Conservation (phyloP, 2,113 vertebrate species). For the Phoenicopterus ruber region DNA sequence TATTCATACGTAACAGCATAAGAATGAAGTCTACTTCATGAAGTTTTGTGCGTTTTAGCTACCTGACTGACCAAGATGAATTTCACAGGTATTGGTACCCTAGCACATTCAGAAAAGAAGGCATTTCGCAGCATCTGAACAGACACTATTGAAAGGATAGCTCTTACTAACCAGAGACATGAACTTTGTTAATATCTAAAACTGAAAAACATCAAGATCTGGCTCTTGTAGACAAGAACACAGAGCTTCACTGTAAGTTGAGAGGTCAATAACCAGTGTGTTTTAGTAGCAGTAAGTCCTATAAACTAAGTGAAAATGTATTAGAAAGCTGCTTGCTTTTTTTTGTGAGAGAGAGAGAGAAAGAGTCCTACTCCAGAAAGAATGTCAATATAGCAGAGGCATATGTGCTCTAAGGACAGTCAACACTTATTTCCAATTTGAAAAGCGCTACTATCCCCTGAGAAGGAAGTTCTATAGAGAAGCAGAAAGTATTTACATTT, state of each 20-base stretch:
- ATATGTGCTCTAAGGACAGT: neutral
- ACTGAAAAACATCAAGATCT: neutral
- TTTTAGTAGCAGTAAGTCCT: neutral
- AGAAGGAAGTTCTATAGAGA: neutral
- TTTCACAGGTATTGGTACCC: neutral
- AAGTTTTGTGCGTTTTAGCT: neutral
- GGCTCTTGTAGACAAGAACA: neutral
- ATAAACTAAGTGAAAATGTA: neutral
- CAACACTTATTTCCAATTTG: neutral
- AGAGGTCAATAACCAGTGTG: neutral
- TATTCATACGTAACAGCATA: neutral
- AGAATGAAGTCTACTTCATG: neutral
- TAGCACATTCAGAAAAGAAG: neutral
- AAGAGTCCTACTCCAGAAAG: neutral
- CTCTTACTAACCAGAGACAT: neutral
- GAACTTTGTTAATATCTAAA: neutral
- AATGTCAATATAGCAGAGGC: neutral
- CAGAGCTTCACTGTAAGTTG: neutral
- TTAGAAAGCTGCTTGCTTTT: neutral
- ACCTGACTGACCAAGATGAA: neutral
- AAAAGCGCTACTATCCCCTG: neutral
- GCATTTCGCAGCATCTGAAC: neutral
- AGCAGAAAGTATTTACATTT: neutral
- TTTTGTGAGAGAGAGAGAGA: too few relatives aligned
- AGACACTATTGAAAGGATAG: neutral